Evolutionary conservation across 2,888 invertebrate genomes (phyloP), one percentile per base, ranked within the genome.

Genomic region (Drosophila quinaria): DNA sequence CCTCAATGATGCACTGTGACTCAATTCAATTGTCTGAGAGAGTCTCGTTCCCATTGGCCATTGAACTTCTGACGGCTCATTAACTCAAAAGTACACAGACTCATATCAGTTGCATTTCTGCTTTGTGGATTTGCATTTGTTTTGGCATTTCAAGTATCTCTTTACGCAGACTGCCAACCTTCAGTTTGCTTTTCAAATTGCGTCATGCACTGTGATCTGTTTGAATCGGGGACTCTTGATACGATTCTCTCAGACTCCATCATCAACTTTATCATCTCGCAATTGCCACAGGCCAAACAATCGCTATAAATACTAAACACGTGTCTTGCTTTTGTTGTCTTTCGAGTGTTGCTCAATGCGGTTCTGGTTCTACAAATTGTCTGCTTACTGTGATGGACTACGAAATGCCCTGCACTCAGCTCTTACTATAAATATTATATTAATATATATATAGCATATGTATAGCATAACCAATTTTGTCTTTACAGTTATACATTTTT

Each of bases 61-160:
- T 59, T 81, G 81, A 81, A 81, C 81, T 51, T 55, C 8, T 3
- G 44, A 35, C 55, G 75, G 51, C 71, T 71, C 77, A 80, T 82
- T 82, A 72, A 72, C 69, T 79, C 42, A 44, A 44, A 29, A 46
- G 39, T 8, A 37, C 13, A 35, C 44, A 2, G 63, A 39, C 17
- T 44, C 44, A 2, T 67, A 44, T 73, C 68, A 65, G 52, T 46
- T 61, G 64, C 58, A 50, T 37, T 65, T 62, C 44, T 55, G 49
- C 42, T 17, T 22, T 42, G 19, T 19, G 6, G 19, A 54, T 44
- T 56, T 52, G n/a, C 50, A 29, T 44, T 52, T 67, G 41, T 50
- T 52, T 22, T 33, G 55, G 42, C 63, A 52, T 35, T 52, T 50
- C 37, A 41, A 63, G 49, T 56, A 25, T 35, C 11, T 35, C 46